These are phyloP conservation scores for Thinocorus orbignyianus DNA, from an alignment of 2,113 vertebrate species.

Conservation along the genomic window DNA sequence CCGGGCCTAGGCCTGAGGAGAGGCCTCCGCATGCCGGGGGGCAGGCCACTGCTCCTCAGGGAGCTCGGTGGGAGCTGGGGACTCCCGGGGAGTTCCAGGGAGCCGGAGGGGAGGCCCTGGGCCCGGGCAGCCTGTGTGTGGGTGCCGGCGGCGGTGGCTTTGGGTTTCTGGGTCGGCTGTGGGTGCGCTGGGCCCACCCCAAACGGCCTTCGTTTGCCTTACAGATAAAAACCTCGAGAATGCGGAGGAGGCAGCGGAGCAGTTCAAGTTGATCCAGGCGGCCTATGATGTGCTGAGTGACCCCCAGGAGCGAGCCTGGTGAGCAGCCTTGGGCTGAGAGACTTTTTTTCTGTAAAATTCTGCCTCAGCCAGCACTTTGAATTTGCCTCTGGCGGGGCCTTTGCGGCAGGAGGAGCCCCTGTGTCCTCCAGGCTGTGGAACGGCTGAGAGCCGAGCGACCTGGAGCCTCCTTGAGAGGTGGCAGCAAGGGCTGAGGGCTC, in stretches of 20 bases:
- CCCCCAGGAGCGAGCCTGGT: conserved; percentile 96
- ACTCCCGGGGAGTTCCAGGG: neutral
- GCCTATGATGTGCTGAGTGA: conserved; percentile 95
- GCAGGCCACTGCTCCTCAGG: too few species aligned
- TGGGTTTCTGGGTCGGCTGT: neutral
- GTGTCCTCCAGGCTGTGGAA: fast-evolving
- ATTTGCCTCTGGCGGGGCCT: too few species aligned
- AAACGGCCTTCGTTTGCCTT: neutral
- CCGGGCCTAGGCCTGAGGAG: neutral
- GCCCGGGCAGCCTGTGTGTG: neutral
- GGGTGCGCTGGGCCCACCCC: neutral
- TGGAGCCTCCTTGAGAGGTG: neutral
- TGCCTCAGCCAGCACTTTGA: neutral
- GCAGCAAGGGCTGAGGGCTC: neutral
- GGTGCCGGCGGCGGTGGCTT: neutral
- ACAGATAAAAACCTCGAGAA: conserved; percentile 96
- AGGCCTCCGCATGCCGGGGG: too few species aligned
- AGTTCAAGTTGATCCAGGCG: conserved; percentile 95
- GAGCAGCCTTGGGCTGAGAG: neutral
- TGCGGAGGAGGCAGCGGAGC: conserved; percentile 88
- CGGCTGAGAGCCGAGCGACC: fast-evolving
- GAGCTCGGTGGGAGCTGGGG: too few species aligned
- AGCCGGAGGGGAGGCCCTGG: neutral
- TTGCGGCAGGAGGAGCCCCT: neutral
- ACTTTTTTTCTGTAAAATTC: too few species aligned